These are phyloP conservation scores for Pemphigus obesinymphae DNA, from an alignment of 1,140 invertebrate species.

Conservation along the genomic window DNA sequence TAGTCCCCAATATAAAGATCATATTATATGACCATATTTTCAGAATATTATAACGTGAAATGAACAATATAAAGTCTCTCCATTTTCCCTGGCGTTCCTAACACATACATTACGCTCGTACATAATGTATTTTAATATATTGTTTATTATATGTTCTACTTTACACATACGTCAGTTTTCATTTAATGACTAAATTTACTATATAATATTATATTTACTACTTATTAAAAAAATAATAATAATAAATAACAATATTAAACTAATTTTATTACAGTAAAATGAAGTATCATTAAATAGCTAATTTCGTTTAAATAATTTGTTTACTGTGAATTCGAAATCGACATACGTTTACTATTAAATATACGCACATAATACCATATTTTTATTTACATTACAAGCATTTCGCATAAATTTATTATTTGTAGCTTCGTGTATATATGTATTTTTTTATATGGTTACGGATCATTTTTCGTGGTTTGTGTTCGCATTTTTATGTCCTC, in stretches of 20 bases:
- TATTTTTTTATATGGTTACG: background rate
- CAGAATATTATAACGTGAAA: too few species aligned
- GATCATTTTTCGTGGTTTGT: conserved; percentile 1
- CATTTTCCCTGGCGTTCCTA: too few species aligned
- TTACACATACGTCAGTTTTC: too few species aligned
- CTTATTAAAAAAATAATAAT: too few species aligned
- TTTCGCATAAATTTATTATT: conserved; percentile 25
- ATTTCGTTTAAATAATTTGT: conserved; percentile 4
- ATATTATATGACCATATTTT: too few species aligned
- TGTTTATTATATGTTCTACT: too few species aligned
- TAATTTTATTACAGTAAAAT: background rate
- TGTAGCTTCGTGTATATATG: background rate
- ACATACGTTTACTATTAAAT: conserved; percentile 22
- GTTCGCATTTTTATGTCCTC: background rate
- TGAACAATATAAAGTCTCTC: too few species aligned
- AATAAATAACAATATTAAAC: too few species aligned
- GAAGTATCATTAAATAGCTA: background rate
- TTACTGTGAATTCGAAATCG: background rate
- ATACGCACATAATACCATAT: conserved; percentile 1
- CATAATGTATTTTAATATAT: too few species aligned
- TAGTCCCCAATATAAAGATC: too few species aligned
- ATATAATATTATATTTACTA: too few species aligned
- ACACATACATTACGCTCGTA: too few species aligned
- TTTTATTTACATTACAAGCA: conserved; percentile 12
- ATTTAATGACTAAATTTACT: background rate